Evolutionary conservation across 2,797 vertebrate genomes (phyloP), one percentile per base, ranked within the genome.

Genomic region (Bovichtus variegatus): DNA sequence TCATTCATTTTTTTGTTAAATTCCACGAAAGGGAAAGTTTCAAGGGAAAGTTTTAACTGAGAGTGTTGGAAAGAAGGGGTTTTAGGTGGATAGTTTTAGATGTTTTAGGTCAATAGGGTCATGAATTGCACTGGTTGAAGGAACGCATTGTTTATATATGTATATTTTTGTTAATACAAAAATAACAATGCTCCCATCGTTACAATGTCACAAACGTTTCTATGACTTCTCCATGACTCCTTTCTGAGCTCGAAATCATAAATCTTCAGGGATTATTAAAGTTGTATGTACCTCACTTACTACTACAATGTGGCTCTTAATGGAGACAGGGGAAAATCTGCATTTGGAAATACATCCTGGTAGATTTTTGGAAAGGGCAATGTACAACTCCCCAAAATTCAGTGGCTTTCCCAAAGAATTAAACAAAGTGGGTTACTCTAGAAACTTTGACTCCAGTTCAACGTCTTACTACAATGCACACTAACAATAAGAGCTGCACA

Each of bases 401-500:
- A 2, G 29, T 16, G 16, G 29, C 49, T 75, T 54, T 44, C n/a
- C 29, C 21, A 34, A 23, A 13, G 5, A 60, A 60, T 51, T 9
- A 19, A 44, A 38, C 62, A 53, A 31, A 34, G 11, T 2, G 9
- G 55, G 53, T 23, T 21, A 29, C 62, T 50, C 3, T 1, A 25
- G 57, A 58, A 75, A 21, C 44, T 4, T 62, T 2, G 41, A 69
- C n/a, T 12, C 40, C 40, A 67, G 9, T 25, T 71, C 7, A 71
- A 47, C 18, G 13, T 84, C 54, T 68, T 40, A 57, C 71, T 79
- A 73, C 67, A 49, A 61, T 55, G 61, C 67, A 59, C 82, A 62
- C 62, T 47, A 49, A 79, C 69, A 81, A 84, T 50, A 81, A 75
- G 71, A 70, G 71, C 81, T 34, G 76, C 63, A 62, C 5, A 9